Base-by-base conservation (phyloP, 2,888 invertebrate genomes). In the Agrochola macilenta region DNA sequence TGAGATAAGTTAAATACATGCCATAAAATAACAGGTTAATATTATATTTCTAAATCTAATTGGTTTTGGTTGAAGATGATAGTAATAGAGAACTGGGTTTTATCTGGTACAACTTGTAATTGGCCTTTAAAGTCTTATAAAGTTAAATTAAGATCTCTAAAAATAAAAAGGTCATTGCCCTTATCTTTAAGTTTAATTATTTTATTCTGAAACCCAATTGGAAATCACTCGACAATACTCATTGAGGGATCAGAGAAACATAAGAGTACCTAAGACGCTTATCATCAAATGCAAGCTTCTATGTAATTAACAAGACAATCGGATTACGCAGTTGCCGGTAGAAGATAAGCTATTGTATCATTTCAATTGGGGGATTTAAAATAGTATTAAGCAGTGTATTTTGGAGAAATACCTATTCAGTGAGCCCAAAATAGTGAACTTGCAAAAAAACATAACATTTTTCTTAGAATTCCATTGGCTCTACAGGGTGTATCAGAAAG, bases 211-310 rank as follows among this genome's bases (percentile, higher is more conserved):
- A 5, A 35, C 23, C 1, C 3, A 43, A 20, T 64, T 43, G 11
- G 3, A 57, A 65, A 57, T 52, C 35, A 58, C 26, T 20, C 14
- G 14, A 54, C 58, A 64, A 35, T 60, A 61, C 17, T 20, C 39
- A 61, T 49, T 57, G 39, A 43, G 14, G 5, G 39, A 54, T 61
- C 20, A 72, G 63, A 69, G 20, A 64, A 66, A 49, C 54, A 12
- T 23, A 35, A 61, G 58, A 72, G 12, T 39, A 64, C 54, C 4
- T 81, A 66, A 72, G 71, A 60, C 68, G 52, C 78, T 72, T 78
- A 78, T 69, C 78, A 39, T 60, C 30, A 54, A 60, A 61, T 43
- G 30, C 68, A 77, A 77, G 81, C 63, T 71, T 68, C 30, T n/a
- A n/a, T n/a, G n/a, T n/a, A 68, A 46, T 68, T 35, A 64, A 60